Base-by-base conservation (phyloP, 2,888 invertebrate species). In the Linnaemya tessellans region DNA sequence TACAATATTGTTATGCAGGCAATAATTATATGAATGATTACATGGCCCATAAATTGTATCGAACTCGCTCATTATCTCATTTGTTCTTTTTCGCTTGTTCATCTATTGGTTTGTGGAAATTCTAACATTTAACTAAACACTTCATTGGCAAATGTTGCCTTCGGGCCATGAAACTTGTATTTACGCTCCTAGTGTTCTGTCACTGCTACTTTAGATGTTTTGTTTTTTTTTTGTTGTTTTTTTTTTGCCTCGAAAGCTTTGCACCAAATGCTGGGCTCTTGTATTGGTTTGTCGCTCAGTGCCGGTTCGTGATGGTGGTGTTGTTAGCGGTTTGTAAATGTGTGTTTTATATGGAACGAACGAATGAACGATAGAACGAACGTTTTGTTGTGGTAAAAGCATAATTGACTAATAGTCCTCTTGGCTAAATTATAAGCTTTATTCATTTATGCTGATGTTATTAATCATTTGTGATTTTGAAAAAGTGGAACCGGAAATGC, bases 401-500 rank as follows among this genome's bases (percentile, higher is more conserved):
- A 71, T 82, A 82, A 82, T 82, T 82, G 85, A 82, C 85, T 85
- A 82, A 85, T 82, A 79, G 85, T 85, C 75, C 74, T 75, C 64
- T 75, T 82, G 79, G 79, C 79, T 65, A 70, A 74, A 82, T 85
- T 82, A 71, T 58, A 82, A 38, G 82, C 64, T 71, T 78, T 78
- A 68, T 70, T 74, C 62, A 74, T 78, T 79, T 82, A 49, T 75
- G 71, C 79, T 74, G 70, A 82, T 74, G 60, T 79, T 79, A 85
- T 85, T 82, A 79, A 85, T 85, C 85, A 82, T 79, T 41, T 22
- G 41, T 18, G 22, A 20, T 74, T 68, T 25, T 22, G 10, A 25
- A 38, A 22, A 46, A 65, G 22, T 60, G n/a, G 20, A 51, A 3
- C 25, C 22, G 35, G 22, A 41, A 64, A 43, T 20, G 22, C 46